These are phyloP conservation scores for Mustela lutreola DNA, from an alignment of 2,113 vertebrate species.

Conservation along the genomic window DNA sequence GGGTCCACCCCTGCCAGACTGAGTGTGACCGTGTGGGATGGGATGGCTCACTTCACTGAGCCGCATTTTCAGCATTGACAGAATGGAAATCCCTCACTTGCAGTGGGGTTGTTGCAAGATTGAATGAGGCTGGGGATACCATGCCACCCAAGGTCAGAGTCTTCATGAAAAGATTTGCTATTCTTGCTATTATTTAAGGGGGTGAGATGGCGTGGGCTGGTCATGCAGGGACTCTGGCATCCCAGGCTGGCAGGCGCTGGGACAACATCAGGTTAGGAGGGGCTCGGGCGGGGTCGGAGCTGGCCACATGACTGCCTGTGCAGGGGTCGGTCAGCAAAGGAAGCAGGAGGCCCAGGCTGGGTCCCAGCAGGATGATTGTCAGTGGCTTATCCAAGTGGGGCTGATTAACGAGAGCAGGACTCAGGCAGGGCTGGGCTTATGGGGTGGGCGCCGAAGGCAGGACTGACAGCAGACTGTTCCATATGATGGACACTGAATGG, in stretches of 20 bases:
- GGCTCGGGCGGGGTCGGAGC: not conserved
- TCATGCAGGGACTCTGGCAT: too few species aligned
- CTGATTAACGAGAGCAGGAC: not conserved
- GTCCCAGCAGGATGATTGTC: fast-evolving
- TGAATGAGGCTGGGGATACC: not conserved
- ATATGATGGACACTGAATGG: fast-evolving
- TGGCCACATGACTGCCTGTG: fast-evolving
- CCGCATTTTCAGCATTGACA: fast-evolving
- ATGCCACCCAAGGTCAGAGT: not conserved
- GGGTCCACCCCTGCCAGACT: not conserved
- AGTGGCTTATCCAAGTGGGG: not conserved
- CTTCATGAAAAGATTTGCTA: not conserved
- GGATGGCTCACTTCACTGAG: fast-evolving
- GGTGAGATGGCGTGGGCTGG: not conserved
- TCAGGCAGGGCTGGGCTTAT: fast-evolving
- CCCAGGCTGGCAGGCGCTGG: not conserved
- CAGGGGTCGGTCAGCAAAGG: not conserved
- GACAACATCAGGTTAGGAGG: not conserved
- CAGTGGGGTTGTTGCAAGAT: fast-evolving
- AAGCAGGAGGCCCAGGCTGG: not conserved
- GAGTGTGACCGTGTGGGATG: not conserved
- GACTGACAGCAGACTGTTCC: not conserved
- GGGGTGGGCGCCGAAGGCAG: not conserved
- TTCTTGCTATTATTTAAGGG: too few species aligned
- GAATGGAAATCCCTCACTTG: too few species aligned